Evolutionary conservation across 2,888 invertebrate genomes (phyloP).

Genomic region (Zaprionus lineosus): DNA sequence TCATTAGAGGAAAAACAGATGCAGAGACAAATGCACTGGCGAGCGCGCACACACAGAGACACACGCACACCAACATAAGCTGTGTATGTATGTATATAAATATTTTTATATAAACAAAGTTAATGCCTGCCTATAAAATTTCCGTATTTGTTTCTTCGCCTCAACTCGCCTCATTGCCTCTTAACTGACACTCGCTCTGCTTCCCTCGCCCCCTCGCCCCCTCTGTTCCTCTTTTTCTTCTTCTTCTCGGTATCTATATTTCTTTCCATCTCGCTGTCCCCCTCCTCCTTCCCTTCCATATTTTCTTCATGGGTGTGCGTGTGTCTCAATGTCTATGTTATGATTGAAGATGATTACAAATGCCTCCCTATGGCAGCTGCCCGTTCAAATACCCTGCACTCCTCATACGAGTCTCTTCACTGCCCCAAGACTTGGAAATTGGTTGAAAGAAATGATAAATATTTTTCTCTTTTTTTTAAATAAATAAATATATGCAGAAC

Average conservation of each 20-base stretch:
- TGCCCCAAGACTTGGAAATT: too few relatives aligned
- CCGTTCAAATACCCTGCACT: conserved; percentile 14
- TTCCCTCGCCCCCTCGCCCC: too few relatives aligned
- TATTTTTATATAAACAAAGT: conserved; percentile 1
- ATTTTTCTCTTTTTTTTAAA: too few relatives aligned
- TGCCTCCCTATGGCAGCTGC: conserved; percentile 72
- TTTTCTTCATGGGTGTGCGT: conserved; percentile 30
- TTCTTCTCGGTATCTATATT: not conserved
- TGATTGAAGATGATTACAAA: conserved; percentile 77
- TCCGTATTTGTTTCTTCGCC: not conserved
- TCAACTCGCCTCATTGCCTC: too few relatives aligned
- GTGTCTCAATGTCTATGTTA: conserved; percentile 62
- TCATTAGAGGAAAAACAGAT: conserved; percentile 60
- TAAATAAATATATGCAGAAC: too few relatives aligned
- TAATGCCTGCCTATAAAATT: conserved; percentile 17
- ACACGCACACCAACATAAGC: too few relatives aligned
- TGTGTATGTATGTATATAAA: too few relatives aligned
- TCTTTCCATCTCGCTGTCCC: too few relatives aligned
- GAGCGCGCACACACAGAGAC: too few relatives aligned
- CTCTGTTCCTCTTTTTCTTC: not conserved
- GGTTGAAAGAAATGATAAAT: too few relatives aligned
- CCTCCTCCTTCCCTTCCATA: not conserved
- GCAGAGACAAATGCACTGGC: conserved; percentile 31
- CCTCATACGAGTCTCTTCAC: not conserved
- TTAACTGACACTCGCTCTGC: too few relatives aligned